Evolutionary conservation across 2,113 vertebrate species (phyloP).

Genomic region (Oryzias javanicus): DNA sequence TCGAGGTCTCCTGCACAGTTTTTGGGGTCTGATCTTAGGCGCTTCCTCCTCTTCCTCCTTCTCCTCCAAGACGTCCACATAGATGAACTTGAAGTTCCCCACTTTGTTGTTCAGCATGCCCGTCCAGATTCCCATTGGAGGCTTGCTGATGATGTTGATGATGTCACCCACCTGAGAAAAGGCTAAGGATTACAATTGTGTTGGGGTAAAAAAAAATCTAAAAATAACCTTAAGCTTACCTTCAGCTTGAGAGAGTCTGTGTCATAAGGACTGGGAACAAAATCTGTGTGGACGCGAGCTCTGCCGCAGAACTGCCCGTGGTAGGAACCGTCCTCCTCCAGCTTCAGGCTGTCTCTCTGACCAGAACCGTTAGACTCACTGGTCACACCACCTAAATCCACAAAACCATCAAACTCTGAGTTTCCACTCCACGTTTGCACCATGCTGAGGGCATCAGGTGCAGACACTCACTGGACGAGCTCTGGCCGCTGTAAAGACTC

Average conservation of each 20-base stretch:
- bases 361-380: conserved; percentile 85
- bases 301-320: conserved; percentile 88
- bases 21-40: conserved; percentile 78
- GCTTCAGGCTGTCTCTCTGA: conserved; percentile 85
- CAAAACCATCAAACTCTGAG: conserved; percentile 16
- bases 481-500: conserved; percentile 88
- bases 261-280: conserved; percentile 95
- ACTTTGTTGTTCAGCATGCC: conserved; percentile 94
- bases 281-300: conserved; percentile 92
- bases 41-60: conserved; percentile 82
- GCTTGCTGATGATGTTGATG: conserved; percentile 94
- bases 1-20: conserved; percentile 77
- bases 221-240: conserved; percentile 63
- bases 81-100: conserved; percentile 98
- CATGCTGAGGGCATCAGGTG: background rate
- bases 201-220: background rate
- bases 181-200: background rate
- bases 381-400: conserved; percentile 84
- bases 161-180: conserved; percentile 88
- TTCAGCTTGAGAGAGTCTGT: conserved; percentile 96
- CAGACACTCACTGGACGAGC: conserved; percentile 86
- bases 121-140: conserved; percentile 97
- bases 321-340: conserved; percentile 86
- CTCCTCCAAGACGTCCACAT: conserved; percentile 81
- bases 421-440: too few species aligned